A percentile compares a stretch with the other conserved stretches of the same genome.
These are phyloP conservation scores for Drosophila anceps DNA, from an alignment of 2,888 invertebrate genomes.

Conservation along the genomic window DNA sequence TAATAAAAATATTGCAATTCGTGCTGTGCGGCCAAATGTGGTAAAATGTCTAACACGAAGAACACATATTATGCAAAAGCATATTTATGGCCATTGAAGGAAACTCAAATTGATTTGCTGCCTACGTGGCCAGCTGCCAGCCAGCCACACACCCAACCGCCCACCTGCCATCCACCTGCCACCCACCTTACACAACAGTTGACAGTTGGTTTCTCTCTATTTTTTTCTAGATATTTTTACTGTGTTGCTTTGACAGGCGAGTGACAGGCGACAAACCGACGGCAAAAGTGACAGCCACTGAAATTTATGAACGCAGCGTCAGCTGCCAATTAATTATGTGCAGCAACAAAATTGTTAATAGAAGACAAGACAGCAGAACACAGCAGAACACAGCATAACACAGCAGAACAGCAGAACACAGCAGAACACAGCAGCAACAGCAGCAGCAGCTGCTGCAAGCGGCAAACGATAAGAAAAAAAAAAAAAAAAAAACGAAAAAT, in stretches of 20 bases:
- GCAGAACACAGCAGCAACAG: slow-evolving; percentile 5
- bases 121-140: slow-evolving; percentile 8
- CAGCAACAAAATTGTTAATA: slow-evolving; percentile 13
- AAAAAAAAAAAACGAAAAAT: background rate
- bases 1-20: slow-evolving; percentile 75
- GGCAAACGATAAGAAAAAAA: slow-evolving; percentile 5
- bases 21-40: slow-evolving; percentile 21
- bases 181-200: slow-evolving; percentile 9
- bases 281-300: slow-evolving; percentile 27
- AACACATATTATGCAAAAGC: slow-evolving; percentile 59
- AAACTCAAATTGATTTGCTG: slow-evolving; percentile 59
- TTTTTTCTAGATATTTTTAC: background rate
- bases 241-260: slow-evolving; percentile 41
- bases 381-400: background rate
- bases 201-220: slow-evolving; percentile 1
- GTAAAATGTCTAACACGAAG: slow-evolving; percentile 50
- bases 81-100: slow-evolving; percentile 66
- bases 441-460: background rate
- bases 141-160: background rate
- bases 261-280: slow-evolving; percentile 54
- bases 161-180: background rate
- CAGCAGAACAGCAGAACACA: background rate
- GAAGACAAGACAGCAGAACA: background rate
- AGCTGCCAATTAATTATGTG: slow-evolving; percentile 70
- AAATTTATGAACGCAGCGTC: slow-evolving; percentile 62